A percentile compares a stretch with the other conserved stretches of the same genome.
phyloP scores from a whole-genome alignment of 2,888 invertebrate genomes.

The Macrosiphum euphorbiae region DNA sequence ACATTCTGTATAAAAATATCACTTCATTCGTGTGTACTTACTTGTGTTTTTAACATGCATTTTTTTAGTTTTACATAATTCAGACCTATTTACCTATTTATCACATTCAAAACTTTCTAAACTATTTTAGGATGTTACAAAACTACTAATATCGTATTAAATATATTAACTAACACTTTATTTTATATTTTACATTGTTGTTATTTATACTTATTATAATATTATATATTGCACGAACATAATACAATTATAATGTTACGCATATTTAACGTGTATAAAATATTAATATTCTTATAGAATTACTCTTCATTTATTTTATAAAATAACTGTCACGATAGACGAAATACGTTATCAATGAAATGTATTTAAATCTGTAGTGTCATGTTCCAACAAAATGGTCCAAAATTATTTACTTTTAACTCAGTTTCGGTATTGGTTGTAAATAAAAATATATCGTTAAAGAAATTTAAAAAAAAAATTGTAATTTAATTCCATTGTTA shows the following conservation, averaged over 20 bases:
- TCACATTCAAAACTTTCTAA: not conserved
- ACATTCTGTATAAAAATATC: too few relatives aligned
- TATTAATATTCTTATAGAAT: not conserved
- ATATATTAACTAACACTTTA: not conserved
- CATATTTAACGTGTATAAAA: not conserved
- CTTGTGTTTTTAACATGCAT: too few relatives aligned
- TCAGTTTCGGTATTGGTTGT: not conserved
- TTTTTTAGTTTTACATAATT: not conserved
- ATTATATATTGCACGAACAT: not conserved
- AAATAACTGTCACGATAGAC: not conserved
- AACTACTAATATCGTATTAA: not conserved
- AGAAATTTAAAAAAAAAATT: not conserved
- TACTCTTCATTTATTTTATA: not conserved
- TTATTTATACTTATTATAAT: not conserved
- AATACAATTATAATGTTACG: not conserved
- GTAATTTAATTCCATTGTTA: not conserved
- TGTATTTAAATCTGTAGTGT: not conserved
- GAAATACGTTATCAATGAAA: not conserved
- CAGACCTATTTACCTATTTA: not conserved
- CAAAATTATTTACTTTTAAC: not conserved
- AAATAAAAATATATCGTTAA: not conserved
- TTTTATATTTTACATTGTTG: not conserved
- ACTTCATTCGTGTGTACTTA: too few relatives aligned
- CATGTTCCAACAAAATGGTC: not conserved
- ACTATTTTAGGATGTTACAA: not conserved